Percentiles rank a stretch among this genome's conserved stretches.
Conservation (phyloP, 2,888 invertebrate genomes). For the Apotomis betuletana region DNA sequence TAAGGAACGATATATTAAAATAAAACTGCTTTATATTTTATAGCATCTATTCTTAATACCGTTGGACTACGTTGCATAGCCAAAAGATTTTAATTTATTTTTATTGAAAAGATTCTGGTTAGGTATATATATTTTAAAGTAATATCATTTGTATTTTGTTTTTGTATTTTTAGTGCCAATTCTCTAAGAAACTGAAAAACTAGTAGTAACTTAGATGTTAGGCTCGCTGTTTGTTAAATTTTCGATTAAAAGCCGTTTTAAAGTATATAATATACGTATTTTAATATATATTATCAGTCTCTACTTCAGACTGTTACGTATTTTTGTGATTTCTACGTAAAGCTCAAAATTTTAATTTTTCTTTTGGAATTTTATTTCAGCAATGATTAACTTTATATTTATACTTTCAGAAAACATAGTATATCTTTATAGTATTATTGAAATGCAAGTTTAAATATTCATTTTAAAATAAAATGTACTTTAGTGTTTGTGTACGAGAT, state of each 20-base stretch:
- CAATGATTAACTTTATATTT: too few relatives aligned
- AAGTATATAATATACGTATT: background rate
- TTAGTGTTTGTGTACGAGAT: background rate
- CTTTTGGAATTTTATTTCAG: too few relatives aligned
- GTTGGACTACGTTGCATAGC: background rate
- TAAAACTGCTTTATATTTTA: too few relatives aligned
- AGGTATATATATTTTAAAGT: background rate
- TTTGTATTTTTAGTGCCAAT: background rate
- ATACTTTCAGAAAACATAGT: too few relatives aligned
- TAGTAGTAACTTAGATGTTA: background rate
- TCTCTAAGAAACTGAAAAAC: background rate
- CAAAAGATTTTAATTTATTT: background rate
- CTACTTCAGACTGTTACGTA: background rate
- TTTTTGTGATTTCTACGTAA: background rate
- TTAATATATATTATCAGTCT: background rate
- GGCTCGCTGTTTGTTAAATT: background rate
- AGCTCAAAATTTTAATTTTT: background rate
- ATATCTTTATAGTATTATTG: too few relatives aligned
- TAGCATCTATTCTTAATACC: too few relatives aligned
- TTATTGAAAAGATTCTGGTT: background rate
- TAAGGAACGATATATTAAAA: background rate
- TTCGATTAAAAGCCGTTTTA: background rate
- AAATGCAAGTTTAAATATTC: too few relatives aligned
- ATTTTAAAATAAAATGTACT: background rate
- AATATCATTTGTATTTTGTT: background rate